A percentile compares a stretch with the other conserved stretches of the same genome.
Conservation (phyloP, 2,888 invertebrate genomes). For the Dusona sp. region DNA sequence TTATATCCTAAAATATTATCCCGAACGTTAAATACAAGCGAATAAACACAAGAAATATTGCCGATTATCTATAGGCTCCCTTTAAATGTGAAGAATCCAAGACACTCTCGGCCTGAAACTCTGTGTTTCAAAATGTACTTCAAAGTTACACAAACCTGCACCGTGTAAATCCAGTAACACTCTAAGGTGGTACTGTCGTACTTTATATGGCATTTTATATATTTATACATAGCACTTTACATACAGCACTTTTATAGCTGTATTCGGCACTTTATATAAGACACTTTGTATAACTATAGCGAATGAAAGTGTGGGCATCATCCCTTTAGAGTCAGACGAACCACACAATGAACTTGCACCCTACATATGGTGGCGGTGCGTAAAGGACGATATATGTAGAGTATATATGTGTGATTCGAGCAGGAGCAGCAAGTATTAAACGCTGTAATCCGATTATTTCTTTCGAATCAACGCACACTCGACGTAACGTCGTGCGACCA, state of each 20-base stretch:
- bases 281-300: background rate
- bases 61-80: too few species aligned
- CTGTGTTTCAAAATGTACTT: too few species aligned
- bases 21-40: too few species aligned
- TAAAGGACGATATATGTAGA: conserved; percentile 7
- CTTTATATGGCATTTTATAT: background rate
- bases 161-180: background rate
- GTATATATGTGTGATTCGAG: conserved; percentile 59
- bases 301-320: conserved; percentile 27
- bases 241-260: background rate
- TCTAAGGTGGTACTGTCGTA: background rate
- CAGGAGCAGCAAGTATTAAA: conserved; percentile 75
- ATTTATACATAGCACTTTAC: background rate
- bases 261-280: background rate
- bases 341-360: conserved; percentile 66
- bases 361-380: conserved; percentile 58
- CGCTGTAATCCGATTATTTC: conserved; percentile 78
- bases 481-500: conserved; percentile 37
- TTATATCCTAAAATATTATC: too few species aligned
- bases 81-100: too few species aligned
- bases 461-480: conserved; percentile 76
- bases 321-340: conserved; percentile 64
- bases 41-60: too few species aligned
- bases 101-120: too few species aligned
- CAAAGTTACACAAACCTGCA: too few species aligned